Percentiles rank a stretch among this genome's conserved stretches.
phyloP scores from a whole-genome alignment of 2,888 invertebrate species.

The Eristalis pertinax region DNA sequence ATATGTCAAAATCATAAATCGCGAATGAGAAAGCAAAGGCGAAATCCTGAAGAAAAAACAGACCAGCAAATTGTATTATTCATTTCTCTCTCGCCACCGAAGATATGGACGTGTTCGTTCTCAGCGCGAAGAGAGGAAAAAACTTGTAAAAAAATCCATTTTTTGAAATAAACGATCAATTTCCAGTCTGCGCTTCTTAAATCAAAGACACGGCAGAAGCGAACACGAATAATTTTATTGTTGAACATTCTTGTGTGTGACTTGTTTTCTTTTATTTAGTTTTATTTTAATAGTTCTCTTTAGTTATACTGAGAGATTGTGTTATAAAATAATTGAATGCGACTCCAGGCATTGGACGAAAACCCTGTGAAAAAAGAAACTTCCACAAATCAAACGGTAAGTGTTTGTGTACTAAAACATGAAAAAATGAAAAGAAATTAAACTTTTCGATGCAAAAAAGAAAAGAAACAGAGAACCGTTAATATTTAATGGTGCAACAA shows the following conservation, averaged over 20 bases:
- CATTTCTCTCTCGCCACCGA: slow-evolving; percentile 57
- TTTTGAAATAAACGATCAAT: slow-evolving; percentile 71
- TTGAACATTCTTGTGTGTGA: slow-evolving; percentile 60
- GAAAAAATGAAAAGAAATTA: slow-evolving; percentile 10
- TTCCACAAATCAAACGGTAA: slow-evolving; percentile 56
- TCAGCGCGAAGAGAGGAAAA: slow-evolving; percentile 42
- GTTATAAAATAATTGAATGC: slow-evolving; percentile 32
- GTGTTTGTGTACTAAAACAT: slow-evolving; percentile 36
- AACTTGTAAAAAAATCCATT: slow-evolving; percentile 60
- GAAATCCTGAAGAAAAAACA: slow-evolving; percentile 35
- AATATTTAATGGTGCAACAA: slow-evolving; percentile 17
- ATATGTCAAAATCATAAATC: slow-evolving; percentile 46
- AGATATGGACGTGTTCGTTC: slow-evolving; percentile 62
- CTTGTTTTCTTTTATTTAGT: slow-evolving; percentile 58
- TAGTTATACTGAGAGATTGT: slow-evolving; percentile 16
- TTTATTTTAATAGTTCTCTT: slow-evolving; percentile 53
- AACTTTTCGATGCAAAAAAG: background rate
- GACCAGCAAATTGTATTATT: slow-evolving; percentile 39
- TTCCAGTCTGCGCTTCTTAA: slow-evolving; percentile 66
- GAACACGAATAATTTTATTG: slow-evolving; percentile 35
- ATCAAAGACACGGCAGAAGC: slow-evolving; percentile 34
- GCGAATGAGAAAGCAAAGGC: slow-evolving; percentile 41
- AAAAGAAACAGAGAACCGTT: slow-evolving; percentile 26
- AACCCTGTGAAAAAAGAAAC: background rate
- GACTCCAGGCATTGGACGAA: background rate